These are phyloP conservation scores for Pseudomyrmex dendroicus DNA, from an alignment of 1,140 invertebrate species.

Conservation along the genomic window DNA sequence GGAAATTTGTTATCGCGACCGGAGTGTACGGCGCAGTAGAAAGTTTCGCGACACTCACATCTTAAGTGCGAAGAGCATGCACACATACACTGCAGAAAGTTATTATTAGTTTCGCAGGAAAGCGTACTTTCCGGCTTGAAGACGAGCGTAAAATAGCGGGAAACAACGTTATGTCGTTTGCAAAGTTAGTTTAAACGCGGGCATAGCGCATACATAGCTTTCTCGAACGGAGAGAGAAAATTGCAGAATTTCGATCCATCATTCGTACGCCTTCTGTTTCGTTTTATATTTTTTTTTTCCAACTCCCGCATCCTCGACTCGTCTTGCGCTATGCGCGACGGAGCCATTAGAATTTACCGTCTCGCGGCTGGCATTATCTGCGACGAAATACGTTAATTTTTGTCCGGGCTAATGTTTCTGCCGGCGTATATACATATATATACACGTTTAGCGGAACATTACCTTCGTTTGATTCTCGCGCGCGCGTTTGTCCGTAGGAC, in stretches of 20 bases:
- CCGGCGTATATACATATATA: not conserved
- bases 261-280: conserved; percentile 40
- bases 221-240: conserved; percentile 41
- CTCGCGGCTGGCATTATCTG: conserved; percentile 57
- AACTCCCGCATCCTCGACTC: not conserved
- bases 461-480: conserved; percentile 39
- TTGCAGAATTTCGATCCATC: conserved; percentile 64
- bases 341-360: conserved; percentile 65
- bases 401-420: conserved; percentile 22
- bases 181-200: conserved; percentile 59
- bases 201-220: conserved; percentile 44
- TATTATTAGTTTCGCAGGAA: conserved; percentile 55
- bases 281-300: not conserved
- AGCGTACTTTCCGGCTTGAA: conserved; percentile 32
- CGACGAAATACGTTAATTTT: conserved; percentile 64
- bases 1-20: conserved; percentile 55
- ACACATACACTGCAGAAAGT: conserved; percentile 50
- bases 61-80: conserved; percentile 53
- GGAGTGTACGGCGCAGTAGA: not conserved
- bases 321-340: not conserved
- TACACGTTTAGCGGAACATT: conserved; percentile 68
- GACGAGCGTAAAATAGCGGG: conserved; percentile 61
- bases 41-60: conserved; percentile 56
- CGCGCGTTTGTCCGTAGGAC: conserved; percentile 23
- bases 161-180: conserved; percentile 63